phyloP scores from a whole-genome alignment of 2,113 vertebrate genomes.

The Euleptes europaea region DNA sequence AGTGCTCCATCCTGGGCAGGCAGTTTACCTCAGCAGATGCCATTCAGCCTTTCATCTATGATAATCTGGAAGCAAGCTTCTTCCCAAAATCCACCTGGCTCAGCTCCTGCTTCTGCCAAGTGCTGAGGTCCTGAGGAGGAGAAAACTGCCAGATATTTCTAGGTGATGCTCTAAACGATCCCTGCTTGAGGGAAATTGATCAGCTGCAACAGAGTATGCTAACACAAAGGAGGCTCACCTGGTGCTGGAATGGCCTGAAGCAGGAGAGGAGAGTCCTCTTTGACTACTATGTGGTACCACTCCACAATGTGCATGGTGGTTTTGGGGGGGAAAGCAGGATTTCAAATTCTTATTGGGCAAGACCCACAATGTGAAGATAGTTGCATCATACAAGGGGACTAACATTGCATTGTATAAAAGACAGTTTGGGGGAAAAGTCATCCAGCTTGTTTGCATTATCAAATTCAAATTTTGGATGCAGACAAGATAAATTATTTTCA shows the following conservation, averaged over 20 bases:
- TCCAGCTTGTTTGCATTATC: background rate
- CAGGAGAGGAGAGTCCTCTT: too few species aligned
- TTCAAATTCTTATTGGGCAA: background rate
- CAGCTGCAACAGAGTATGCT: too few species aligned
- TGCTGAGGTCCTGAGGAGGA: background rate
- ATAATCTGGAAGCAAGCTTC: background rate
- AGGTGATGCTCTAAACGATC: too few species aligned
- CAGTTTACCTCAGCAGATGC: background rate
- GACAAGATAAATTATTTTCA: background rate
- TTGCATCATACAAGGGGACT: too few species aligned
- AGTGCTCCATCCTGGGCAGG: background rate
- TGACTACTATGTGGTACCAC: too few species aligned
- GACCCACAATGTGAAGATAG: background rate
- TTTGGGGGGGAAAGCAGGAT: too few species aligned
- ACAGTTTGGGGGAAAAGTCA: background rate
- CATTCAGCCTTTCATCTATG: background rate
- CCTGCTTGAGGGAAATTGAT: background rate
- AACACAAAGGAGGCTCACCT: background rate
- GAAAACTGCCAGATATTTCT: background rate
- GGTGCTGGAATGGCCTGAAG: too few species aligned
- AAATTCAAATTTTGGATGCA: background rate
- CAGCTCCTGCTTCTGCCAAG: background rate
- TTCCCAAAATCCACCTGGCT: background rate
- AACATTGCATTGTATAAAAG: background rate
- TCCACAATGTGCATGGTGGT: too few species aligned